Percentiles rank a stretch among this genome's conserved stretches.
These are phyloP conservation scores for Oryzias javanicus DNA, from an alignment of 2,113 vertebrate species.

Conservation along the genomic window DNA sequence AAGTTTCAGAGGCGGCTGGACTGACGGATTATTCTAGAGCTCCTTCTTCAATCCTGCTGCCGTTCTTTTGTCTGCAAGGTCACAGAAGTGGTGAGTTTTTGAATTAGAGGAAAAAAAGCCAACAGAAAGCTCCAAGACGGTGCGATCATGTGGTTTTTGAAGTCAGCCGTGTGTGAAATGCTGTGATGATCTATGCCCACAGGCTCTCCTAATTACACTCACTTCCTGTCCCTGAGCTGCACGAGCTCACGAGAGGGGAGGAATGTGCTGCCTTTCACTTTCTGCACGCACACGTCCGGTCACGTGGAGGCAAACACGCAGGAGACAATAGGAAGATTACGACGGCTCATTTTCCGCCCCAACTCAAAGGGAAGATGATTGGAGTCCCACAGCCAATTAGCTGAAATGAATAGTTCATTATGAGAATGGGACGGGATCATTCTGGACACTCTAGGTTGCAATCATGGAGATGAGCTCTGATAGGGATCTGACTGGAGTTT, in stretches of 20 bases:
- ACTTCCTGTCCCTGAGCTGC: conserved; percentile 14
- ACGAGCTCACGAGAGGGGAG: conserved; percentile 4
- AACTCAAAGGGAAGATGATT: conserved; percentile 66
- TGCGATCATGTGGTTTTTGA: background rate
- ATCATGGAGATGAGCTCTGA: conserved; percentile 34
- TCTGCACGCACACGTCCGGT: conserved; percentile 15
- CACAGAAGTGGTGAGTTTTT: background rate
- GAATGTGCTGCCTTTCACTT: conserved; percentile 36
- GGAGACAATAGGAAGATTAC: conserved; percentile 58
- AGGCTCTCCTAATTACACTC: conserved; percentile 3
- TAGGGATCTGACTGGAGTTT: background rate
- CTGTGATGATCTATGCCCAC: background rate
- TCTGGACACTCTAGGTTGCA: conserved; percentile 41
- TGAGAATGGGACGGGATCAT: conserved; percentile 54
- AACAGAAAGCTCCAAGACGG: background rate
- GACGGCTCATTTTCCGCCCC: conserved; percentile 55
- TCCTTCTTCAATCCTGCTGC: too few relatives aligned
- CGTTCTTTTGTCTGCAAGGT: background rate
- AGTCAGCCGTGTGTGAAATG: background rate
- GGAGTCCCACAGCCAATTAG: conserved; percentile 62
- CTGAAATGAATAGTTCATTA: conserved; percentile 64
- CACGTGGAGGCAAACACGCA: conserved; percentile 28
- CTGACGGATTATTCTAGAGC: too few relatives aligned
- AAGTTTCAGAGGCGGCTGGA: too few relatives aligned
- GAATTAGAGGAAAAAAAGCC: background rate